phyloP scores from a whole-genome alignment of 1,140 invertebrate genomes.

The Zaprionus taronus region DNA sequence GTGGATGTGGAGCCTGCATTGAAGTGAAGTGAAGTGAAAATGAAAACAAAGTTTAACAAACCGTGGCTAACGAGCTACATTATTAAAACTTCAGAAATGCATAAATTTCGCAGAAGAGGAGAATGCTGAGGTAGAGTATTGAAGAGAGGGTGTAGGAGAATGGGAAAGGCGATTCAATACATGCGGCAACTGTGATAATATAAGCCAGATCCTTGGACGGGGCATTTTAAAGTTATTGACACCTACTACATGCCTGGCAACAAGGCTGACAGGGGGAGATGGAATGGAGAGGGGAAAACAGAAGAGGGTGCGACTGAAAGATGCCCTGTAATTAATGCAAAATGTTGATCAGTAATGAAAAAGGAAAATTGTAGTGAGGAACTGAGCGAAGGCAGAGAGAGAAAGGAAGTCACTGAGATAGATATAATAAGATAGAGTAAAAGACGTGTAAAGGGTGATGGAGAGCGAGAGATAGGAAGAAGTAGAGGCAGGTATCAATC shows the following conservation, averaged over 20 bases:
- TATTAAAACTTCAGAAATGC: constrained; percentile 83
- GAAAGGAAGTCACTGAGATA: background rate
- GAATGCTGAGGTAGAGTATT: background rate
- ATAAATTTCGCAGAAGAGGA: constrained; percentile 65
- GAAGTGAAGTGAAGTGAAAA: constrained; percentile 81
- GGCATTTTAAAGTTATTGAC: constrained; percentile 82
- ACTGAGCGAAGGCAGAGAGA: background rate
- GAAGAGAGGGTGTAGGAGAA: background rate
- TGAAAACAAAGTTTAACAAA: constrained; percentile 83
- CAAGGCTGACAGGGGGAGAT: background rate
- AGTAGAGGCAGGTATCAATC: no score
- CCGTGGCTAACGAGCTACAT: constrained; percentile 82
- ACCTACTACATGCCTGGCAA: constrained; percentile 53
- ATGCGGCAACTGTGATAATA: constrained; percentile 53
- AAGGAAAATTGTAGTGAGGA: background rate
- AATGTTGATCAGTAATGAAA: background rate
- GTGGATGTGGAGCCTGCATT: constrained; percentile 35
- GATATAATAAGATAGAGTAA: background rate
- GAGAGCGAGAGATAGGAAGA: no score
- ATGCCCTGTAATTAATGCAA: background rate
- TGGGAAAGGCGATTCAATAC: background rate
- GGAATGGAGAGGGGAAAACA: background rate
- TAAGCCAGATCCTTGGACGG: constrained; percentile 62
- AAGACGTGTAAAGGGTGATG: background rate
- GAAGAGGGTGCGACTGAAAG: no score